phyloP scores from a whole-genome alignment of 2,797 vertebrate genomes.

The Yasuhikotakia modesta region DNA sequence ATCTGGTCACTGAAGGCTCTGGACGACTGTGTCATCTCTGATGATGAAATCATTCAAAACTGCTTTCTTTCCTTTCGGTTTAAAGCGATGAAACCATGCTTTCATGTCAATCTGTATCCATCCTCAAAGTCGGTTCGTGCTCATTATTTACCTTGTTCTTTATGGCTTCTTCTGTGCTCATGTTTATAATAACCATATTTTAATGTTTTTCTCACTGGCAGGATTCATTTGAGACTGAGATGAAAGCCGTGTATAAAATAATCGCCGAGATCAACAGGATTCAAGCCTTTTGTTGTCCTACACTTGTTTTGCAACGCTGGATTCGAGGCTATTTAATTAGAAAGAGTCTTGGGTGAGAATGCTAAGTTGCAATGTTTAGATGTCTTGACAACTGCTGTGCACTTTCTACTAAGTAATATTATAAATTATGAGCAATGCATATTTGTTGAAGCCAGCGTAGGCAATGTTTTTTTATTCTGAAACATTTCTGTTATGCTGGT shows the following conservation, averaged over 20 bases:
- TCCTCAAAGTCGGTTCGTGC: slow-evolving; percentile 62
- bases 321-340: slow-evolving; percentile 74
- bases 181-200: background rate
- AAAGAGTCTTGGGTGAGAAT: slow-evolving; percentile 68
- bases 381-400: background rate
- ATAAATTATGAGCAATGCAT: too few species aligned
- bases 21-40: slow-evolving; percentile 73
- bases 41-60: slow-evolving; percentile 75
- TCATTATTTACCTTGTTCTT: slow-evolving; percentile 40
- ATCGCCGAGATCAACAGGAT: slow-evolving; percentile 73
- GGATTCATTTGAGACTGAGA: slow-evolving; percentile 67
- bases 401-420: background rate
- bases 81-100: slow-evolving; percentile 57
- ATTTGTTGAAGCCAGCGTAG: too few species aligned
- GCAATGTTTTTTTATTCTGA: too few species aligned
- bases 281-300: slow-evolving; percentile 72
- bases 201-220: slow-evolving; percentile 50
- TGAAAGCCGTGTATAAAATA: slow-evolving; percentile 62
- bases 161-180: background rate
- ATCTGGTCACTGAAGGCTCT: slow-evolving; percentile 72
- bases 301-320: slow-evolving; percentile 77
- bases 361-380: background rate
- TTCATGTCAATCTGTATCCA: slow-evolving; percentile 63
- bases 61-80: slow-evolving; percentile 66
- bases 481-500: too few species aligned